Evolutionary conservation across 2,888 invertebrate species (phyloP).

Genomic region (Hemaris fuciformis): DNA sequence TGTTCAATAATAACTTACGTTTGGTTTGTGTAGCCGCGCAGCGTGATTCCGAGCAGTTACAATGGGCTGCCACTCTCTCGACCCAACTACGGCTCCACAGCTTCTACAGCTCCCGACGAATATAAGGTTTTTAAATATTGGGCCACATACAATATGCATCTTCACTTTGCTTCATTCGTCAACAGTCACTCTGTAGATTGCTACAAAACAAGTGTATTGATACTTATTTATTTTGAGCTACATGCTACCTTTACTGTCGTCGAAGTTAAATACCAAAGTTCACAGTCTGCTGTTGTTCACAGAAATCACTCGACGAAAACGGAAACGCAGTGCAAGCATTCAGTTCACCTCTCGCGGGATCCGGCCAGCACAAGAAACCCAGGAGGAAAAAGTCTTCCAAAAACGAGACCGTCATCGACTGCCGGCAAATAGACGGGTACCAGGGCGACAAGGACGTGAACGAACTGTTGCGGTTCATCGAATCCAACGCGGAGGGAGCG

Average conservation of each 20-base stretch:
- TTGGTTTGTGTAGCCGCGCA: constrained; percentile 55
- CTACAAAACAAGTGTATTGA: neutral
- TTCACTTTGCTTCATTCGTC: no score
- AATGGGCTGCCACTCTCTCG: constrained; percentile 67
- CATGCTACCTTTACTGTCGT: no score
- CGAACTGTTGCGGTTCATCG: constrained; percentile 89
- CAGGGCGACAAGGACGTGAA: constrained; percentile 89
- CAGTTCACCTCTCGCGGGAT: constrained; percentile 71
- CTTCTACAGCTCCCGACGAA: constrained; percentile 52
- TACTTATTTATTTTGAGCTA: neutral
- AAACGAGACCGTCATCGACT: constrained; percentile 81
- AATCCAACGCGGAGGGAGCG: constrained; percentile 78
- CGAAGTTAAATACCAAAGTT: neutral
- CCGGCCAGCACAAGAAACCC: constrained; percentile 79
- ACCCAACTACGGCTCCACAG: constrained; percentile 57
- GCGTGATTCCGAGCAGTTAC: constrained; percentile 59
- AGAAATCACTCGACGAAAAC: constrained; percentile 90
- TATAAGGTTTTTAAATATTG: constrained; percentile 52
- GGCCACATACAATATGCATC: neutral
- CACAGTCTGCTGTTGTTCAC: constrained; percentile 51
- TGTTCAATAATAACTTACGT: neutral
- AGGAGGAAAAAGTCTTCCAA: constrained; percentile 82
- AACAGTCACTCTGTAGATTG: no score
- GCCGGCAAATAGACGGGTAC: constrained; percentile 88
- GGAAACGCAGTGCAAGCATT: constrained; percentile 86